Evolutionary conservation across 2,888 invertebrate genomes (phyloP).

Genomic region (Acrobasis repandana): DNA sequence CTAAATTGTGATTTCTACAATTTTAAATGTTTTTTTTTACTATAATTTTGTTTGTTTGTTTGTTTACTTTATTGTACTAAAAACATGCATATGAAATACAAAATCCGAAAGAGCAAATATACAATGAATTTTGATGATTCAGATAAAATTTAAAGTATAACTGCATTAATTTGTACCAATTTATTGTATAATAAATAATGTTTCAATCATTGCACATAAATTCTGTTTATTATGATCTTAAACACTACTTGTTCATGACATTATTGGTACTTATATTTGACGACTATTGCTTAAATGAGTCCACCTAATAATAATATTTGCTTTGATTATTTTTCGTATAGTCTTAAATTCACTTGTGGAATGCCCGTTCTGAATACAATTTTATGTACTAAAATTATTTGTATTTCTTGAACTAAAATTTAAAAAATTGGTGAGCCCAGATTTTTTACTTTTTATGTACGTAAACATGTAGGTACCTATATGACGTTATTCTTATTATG

Average conservation of each 20-base stretch:
- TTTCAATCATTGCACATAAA: slow-evolving; percentile 28
- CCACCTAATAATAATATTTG: not conserved
- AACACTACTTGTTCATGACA: slow-evolving; percentile 9
- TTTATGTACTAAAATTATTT: not conserved
- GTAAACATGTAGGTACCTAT: too few relatives aligned
- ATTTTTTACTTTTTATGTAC: not conserved
- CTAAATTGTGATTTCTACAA: too few relatives aligned
- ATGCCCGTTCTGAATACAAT: slow-evolving; percentile 9
- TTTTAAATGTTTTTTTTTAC: too few relatives aligned
- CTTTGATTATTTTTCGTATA: not conserved
- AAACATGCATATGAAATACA: too few relatives aligned
- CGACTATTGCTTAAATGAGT: not conserved
- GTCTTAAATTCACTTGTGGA: not conserved
- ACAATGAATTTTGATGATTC: too few relatives aligned
- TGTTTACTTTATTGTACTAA: too few relatives aligned
- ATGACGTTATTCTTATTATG: too few relatives aligned
- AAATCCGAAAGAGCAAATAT: too few relatives aligned
- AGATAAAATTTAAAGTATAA: too few relatives aligned
- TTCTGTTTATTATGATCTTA: slow-evolving; percentile 2
- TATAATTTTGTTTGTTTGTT: too few relatives aligned
- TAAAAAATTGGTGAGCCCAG: not conserved
- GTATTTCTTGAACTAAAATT: not conserved
- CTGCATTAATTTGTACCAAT: too few relatives aligned
- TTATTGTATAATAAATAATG: not conserved
- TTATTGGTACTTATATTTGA: slow-evolving; percentile 5